These are phyloP conservation scores for Agapornis canus DNA, from an alignment of 2,797 vertebrate genomes.

Conservation along the genomic window DNA sequence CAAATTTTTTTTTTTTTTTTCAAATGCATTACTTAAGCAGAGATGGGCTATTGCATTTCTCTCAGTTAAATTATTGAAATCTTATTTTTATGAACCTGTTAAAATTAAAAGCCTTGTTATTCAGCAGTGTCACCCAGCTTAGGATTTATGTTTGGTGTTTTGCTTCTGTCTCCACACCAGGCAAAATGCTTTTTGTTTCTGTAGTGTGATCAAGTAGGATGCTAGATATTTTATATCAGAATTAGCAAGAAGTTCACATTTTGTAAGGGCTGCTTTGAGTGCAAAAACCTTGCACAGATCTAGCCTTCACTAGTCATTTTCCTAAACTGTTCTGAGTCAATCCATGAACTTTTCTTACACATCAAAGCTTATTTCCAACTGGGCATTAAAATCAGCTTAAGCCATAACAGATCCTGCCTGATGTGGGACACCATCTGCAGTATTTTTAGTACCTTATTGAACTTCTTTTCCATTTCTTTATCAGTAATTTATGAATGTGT, in stretches of 20 bases:
- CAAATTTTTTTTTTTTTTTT: neutral
- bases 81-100: neutral
- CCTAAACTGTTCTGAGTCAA: constrained; percentile 47
- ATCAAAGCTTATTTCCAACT: constrained; percentile 58
- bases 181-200: neutral
- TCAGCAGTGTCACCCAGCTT: neutral
- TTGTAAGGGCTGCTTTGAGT: neutral
- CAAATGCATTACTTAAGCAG: neutral
- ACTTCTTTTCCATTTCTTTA: neutral
- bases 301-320: constrained; percentile 35
- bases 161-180: neutral
- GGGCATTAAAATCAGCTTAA: constrained; percentile 43
- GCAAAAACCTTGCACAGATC: neutral
- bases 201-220: neutral
- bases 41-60: neutral
- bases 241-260: constrained; percentile 1
- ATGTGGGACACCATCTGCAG: neutral
- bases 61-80: constrained; percentile 7
- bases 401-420: neutral
- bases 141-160: neutral
- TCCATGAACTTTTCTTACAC: constrained; percentile 44
- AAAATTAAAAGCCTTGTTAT: neutral
- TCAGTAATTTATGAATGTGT: neutral
- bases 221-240: neutral
- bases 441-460: neutral